Evolutionary conservation across 2,888 invertebrate genomes (phyloP), one percentile per base, ranked within the genome.

Genomic region (Actias luna): DNA sequence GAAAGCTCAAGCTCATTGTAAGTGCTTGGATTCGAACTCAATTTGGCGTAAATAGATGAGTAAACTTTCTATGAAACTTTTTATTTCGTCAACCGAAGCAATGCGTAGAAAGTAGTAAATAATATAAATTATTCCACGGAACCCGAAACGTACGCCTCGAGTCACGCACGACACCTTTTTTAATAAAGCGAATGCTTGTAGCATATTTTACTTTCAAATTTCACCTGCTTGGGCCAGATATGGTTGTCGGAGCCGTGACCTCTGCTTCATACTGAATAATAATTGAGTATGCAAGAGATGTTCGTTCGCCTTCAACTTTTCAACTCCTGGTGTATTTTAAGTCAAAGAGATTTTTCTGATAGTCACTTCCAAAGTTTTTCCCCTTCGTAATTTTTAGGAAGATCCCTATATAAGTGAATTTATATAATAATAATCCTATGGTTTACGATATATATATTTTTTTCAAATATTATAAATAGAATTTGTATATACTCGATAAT

Each of bases 121-220:
- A 46, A 16, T 55, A 29, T 29, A 55, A 29, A 29, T 5, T 29
- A 1, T 0, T 29, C 5, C 29, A 55, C 55, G 18, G 55, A 29
- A 55, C 29, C 29, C 29, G 7, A n/a, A n/a, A 55, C 7, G 55
- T 16, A 29, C 16, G n/a, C 55, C 12, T 4, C 8, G 46, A 25
- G 25, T 55, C 29, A n/a, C 7, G 29, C 27, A 29, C n/a, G 55
- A 7, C 59, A n/a, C 3, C 2, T 59, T 59, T 58, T 59, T 59
- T 59, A 59, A 42, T 42, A 59, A 59, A 59, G 25, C 59, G 59
- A 59, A 39, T 39, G 42, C 29, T 29, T 39, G 59, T 42, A 42
- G 16, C 59, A 59, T 55, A 55, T 59, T 59, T 46, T 39, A 59
- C 59, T 59, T 27, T 59, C 59, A 59, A 59, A 59, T 59, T 55